Conservation (phyloP, 2,888 invertebrate species). For the Aphrophora alni region DNA sequence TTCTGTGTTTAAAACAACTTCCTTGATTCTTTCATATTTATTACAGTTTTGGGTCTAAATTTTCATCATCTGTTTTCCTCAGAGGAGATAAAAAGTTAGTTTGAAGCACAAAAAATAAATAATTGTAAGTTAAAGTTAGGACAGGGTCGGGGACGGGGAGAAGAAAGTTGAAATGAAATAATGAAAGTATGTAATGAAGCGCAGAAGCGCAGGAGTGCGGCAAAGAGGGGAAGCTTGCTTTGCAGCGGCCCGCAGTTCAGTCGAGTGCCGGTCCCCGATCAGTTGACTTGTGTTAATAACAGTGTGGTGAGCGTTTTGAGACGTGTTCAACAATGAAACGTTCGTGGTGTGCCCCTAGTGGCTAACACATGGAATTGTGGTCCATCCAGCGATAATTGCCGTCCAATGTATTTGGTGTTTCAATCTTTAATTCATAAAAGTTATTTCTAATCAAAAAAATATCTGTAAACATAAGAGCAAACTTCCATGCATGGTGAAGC, state of each 20-base stretch:
- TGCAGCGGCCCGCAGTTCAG: background rate
- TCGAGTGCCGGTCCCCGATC: background rate
- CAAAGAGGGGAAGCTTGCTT: background rate
- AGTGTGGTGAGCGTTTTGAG: background rate
- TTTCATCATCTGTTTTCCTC: background rate
- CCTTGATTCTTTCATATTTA: background rate
- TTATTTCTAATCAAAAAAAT: too few species aligned
- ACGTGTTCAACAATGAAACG: background rate
- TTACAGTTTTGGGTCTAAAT: background rate
- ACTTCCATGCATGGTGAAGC: background rate
- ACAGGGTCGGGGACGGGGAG: background rate
- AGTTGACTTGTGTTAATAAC: background rate
- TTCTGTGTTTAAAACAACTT: background rate
- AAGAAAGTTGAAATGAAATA: background rate
- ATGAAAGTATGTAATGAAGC: constrained; percentile 3
- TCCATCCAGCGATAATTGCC: too few species aligned
- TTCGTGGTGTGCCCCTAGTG: background rate
- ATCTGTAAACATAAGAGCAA: too few species aligned
- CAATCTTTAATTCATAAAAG: background rate
- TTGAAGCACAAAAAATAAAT: background rate
- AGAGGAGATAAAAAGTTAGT: background rate
- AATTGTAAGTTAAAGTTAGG: background rate
- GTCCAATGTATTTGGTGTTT: background rate
- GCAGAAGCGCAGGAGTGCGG: background rate
- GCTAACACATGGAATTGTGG: background rate